Percentiles rank a stretch among this genome's conserved stretches.
Conservation (phyloP, 2,888 invertebrate genomes). For the Polylopha cassiicola region DNA sequence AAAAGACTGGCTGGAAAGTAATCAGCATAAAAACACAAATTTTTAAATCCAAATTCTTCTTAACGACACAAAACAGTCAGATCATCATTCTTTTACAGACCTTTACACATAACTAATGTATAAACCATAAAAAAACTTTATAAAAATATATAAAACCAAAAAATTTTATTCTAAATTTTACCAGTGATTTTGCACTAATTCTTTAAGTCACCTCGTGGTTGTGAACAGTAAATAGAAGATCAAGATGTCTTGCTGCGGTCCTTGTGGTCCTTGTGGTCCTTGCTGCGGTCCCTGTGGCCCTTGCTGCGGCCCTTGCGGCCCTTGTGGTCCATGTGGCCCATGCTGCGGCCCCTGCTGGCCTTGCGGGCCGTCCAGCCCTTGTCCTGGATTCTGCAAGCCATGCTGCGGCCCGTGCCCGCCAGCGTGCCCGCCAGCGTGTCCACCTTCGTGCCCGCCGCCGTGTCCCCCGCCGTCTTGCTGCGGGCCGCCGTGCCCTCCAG, state of each 20-base stretch:
- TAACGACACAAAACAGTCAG: background rate
- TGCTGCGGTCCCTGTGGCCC: constrained; percentile 32
- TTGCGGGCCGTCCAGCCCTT: constrained; percentile 21
- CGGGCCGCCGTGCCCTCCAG: background rate
- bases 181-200: constrained; percentile 25
- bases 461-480: background rate
- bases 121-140: constrained; percentile 28
- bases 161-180: constrained; percentile 30
- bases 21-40: constrained; percentile 14
- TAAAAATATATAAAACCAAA: constrained; percentile 26
- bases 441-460: constrained; percentile 5
- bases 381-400: constrained; percentile 9
- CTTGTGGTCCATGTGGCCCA: constrained; percentile 30
- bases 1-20: constrained; percentile 1
- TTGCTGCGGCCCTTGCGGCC: constrained; percentile 27
- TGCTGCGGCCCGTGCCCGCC: constrained; percentile 19
- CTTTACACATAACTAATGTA: constrained; percentile 37
- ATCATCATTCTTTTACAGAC: constrained; percentile 39
- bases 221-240: constrained; percentile 15
- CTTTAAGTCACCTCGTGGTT: constrained; percentile 26
- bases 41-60: constrained; percentile 23
- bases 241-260: constrained; percentile 33
- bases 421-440: constrained; percentile 9
- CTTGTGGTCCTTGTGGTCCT: constrained; percentile 29
- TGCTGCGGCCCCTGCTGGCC: constrained; percentile 41